Conservation (phyloP, 2,113 vertebrate species). For the Pedionomus torquatus region DNA sequence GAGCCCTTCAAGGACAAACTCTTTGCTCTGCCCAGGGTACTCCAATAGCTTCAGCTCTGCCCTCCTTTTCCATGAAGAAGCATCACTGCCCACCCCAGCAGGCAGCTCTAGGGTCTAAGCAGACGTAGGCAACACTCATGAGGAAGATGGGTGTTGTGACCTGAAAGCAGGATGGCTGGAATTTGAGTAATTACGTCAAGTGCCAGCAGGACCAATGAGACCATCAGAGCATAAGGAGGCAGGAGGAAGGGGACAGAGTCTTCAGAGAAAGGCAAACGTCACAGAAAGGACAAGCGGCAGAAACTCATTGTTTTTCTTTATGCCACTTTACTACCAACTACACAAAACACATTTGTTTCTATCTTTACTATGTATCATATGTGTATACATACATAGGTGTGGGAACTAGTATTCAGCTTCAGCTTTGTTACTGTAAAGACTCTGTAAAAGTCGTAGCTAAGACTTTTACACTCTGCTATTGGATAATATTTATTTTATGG, state of each 20-base stretch:
- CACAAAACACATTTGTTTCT: neutral
- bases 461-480: neutral
- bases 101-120: neutral
- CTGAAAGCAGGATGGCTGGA: neutral
- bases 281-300: neutral
- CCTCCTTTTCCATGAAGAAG: neutral
- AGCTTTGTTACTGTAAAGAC: fast-evolving
- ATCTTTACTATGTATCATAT: neutral
- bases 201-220: neutral
- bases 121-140: neutral
- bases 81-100: neutral
- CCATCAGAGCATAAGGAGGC: neutral
- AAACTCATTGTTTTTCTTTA: neutral
- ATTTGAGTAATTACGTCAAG: neutral
- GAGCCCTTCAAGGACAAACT: neutral
- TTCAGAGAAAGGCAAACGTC: neutral
- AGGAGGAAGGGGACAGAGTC: neutral
- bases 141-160: neutral
- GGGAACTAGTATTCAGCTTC: neutral
- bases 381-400: fast-evolving
- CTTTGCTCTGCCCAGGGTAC: neutral
- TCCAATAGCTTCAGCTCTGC: neutral
- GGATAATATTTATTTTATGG: neutral
- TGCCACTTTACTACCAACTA: neutral
- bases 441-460: neutral